Evolutionary conservation across 2,888 invertebrate species (phyloP), one percentile per base, ranked within the genome.

Genomic region (Xestobium rufovillosum): DNA sequence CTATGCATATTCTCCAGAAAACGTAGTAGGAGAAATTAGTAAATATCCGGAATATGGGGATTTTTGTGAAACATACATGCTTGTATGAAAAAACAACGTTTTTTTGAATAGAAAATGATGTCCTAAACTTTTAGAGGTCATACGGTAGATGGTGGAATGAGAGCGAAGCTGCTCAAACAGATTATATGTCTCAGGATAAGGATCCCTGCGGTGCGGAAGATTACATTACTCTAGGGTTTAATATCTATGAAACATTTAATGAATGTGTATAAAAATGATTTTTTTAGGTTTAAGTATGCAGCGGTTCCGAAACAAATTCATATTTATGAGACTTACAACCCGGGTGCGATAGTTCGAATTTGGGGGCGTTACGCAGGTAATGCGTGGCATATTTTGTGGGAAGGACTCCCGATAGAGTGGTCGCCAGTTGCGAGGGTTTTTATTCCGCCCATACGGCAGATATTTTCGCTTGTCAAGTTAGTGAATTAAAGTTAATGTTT

Each of bases 41-140:
- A 84, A 85, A 61, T 92, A 81, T 69, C 92, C 92, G 0, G 78
- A 79, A 44, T 91, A 91, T 63, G 92, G 92, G 11, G 92, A 94
- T 61, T 91, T 85, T 69, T 86, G 89, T 6, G 82, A 89, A 63
- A 83, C 89, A 9, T 92, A 85, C 69, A 85, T 87, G 39, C 83
- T 91, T 80, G 92, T 91, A 70, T 70, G 72, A 59, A 34, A 36
- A 16, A 23, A 34, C 9, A 36, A 25, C 9, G n/a, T 15, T 28
- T 11, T 30, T 15, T 14, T 30, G 29, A 15, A 34, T 16, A 10
- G 11, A 26, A 3, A 31, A n/a, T 14, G 8, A 23, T 14, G 14
- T 6, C 23, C 8, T 25, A 32, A 33, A 33, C 38, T 61, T 65
- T 14, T 54, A 89, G 88, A 76, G 87, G 63, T 82, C 84, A 1